Percentiles rank a stretch among this genome's conserved stretches.
Conservation (phyloP, 2,113 vertebrate genomes). For the Galbula dea region DNA sequence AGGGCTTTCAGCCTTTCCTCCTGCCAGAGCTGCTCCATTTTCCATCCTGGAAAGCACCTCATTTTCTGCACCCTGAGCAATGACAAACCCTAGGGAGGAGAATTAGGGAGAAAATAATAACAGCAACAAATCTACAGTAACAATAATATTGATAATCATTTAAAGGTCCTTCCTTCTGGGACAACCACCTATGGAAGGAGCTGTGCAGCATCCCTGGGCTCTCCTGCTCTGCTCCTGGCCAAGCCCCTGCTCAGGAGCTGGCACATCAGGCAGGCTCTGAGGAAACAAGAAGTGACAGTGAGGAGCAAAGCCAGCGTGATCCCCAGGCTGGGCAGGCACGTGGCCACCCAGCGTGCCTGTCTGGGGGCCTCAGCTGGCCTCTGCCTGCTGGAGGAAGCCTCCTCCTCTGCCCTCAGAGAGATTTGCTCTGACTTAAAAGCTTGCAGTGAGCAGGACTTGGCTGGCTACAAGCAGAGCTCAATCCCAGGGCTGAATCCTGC, state of each 20-base stretch:
- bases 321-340: not conserved
- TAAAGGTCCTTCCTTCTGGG: too few relatives aligned
- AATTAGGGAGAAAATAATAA: too few relatives aligned
- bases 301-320: conserved; percentile 41
- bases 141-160: too few relatives aligned
- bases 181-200: too few relatives aligned
- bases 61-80: not conserved
- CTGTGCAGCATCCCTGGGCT: too few relatives aligned
- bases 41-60: not conserved
- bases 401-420: not conserved
- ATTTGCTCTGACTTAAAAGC: conserved; percentile 35
- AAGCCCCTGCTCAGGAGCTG: not conserved
- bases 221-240: not conserved
- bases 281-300: conserved; percentile 44
- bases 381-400: not conserved
- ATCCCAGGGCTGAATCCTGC: too few relatives aligned
- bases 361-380: conserved; percentile 25
- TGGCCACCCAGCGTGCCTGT: conserved; percentile 38
- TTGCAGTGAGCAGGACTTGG: not conserved
- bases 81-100: not conserved
- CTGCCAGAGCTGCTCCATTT: not conserved
- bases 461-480: too few relatives aligned
- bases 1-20: not conserved
- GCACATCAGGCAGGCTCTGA: not conserved
- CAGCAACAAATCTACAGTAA: too few relatives aligned